Evolutionary conservation across 2,113 vertebrate genomes (phyloP), one percentile per base, ranked within the genome.

Genomic region (Coracopsis vasa): DNA sequence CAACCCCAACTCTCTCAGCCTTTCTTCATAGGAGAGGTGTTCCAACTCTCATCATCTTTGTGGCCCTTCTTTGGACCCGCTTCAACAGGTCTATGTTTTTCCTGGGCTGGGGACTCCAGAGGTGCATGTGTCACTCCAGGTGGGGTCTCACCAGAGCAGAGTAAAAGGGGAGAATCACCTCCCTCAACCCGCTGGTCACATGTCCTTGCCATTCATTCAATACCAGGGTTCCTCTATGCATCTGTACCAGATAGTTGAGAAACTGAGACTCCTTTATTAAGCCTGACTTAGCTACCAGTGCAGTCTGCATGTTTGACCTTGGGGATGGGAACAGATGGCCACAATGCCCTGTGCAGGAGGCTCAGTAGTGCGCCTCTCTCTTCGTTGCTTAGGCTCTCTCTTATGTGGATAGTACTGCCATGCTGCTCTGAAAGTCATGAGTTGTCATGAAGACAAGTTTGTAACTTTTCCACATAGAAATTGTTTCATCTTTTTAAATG

Each of bases 291-390:
- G 13, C 27, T 47, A 37, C 17, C 25, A 29, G 33, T n/a, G 25
- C 17, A 61, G 13, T 50, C 44, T 74, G 29, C 27, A 16, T 62
- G 31, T 66, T 90, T 88, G 65, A 47, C 29, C 21, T 44, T 47
- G 17, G 20, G 8, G 27, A 14, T 74, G 13, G 42, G 45, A 70
- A 66, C 27, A 65, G 41, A 20, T 51, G 50, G 23, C 41, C 25
- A 33, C 16, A 9, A 16, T 47, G 45, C 44, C 60, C 72, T 78
- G 16, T n/a, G 24, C 41, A 48, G 29, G 25, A 85, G 5, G 25
- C 27, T 62, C 61, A 35, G 29, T 17, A 50, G 41, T 47, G 23
- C 0, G 0, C 17, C 4, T 27, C 37, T 47, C 42, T 70, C 2
- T 3, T 48, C 9, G 13, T 41, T 73, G 31, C 47, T 31, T 50